Base-by-base conservation (phyloP, 1,140 invertebrate species). In the Drosophila paulistorum region DNA sequence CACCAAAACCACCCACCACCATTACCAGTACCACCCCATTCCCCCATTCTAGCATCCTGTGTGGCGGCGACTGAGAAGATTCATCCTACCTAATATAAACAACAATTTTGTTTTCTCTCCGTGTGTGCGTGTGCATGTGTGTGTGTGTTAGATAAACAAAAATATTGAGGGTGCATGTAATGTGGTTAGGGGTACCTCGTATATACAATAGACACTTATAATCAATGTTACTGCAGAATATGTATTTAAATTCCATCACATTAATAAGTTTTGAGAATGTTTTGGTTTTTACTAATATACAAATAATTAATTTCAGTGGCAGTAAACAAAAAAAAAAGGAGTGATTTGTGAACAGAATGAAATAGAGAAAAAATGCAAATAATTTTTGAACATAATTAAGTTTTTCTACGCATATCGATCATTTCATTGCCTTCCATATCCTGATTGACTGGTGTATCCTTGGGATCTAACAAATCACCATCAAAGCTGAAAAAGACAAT, bases 361-460 rank as follows among this genome's bases (percentile, higher is more conserved):
- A 0, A 17, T 1, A 17, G 0, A 17, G 1, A 17, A 17, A 17
- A 17, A 17, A 17, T 17, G 17, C 17, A 17, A 17, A 17, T 17
- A 0, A 51, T 20, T 11, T 7, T 1, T n/a, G 10, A 20, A 2
- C 4, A 11, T 6, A 30, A 3, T 68, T 57, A 71, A 0, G 10
- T 5, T 17, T 68, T 84, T 0, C 35, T 17, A n/a, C 74, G 63
- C 6, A 90, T 65, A 74, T 91, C 90, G 39, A 91, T 81, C 54
- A 81, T 72, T 73, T 91, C 90, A 58, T 84, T 90, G 20, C 86
- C 82, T 70, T 91, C 90, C 75, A 91, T 87, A 11, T 91, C 85
- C 26, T 91, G 75, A 48, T 80, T 77, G 10, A 62, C 66, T 0
- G 90, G 90, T 14, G 90, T 91, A 65, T 91, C 85, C 41, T 90